phyloP scores from a whole-genome alignment of 2,888 invertebrate species.

The Drosophila suboccidentalis region DNA sequence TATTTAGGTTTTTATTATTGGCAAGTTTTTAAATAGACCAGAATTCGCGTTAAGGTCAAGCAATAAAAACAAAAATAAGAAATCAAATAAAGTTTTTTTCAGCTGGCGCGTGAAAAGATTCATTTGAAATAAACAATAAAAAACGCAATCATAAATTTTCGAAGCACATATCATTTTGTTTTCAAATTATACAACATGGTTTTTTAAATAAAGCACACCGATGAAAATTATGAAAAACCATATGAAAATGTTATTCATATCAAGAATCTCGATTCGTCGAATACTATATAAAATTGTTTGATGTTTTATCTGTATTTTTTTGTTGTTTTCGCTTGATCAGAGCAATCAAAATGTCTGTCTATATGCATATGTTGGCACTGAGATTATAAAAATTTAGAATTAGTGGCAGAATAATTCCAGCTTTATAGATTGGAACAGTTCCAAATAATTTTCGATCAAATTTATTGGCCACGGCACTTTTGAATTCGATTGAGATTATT shows the following conservation, averaged over 20 bases:
- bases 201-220: slow-evolving; percentile 26
- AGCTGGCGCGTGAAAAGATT: slow-evolving; percentile 64
- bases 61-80: slow-evolving; percentile 28
- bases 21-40: slow-evolving; percentile 21
- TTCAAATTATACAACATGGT: slow-evolving; percentile 62
- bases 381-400: slow-evolving; percentile 13
- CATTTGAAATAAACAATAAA: slow-evolving; percentile 51
- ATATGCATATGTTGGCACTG: slow-evolving; percentile 30
- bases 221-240: slow-evolving; percentile 29
- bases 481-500: slow-evolving; percentile 54
- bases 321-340: slow-evolving; percentile 31
- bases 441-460: slow-evolving; percentile 52
- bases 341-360: slow-evolving; percentile 50
- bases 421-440: slow-evolving; percentile 71
- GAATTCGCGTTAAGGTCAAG: slow-evolving; percentile 42
- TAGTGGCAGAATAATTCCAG: slow-evolving; percentile 59
- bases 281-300: slow-evolving; percentile 48
- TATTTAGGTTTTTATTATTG: slow-evolving; percentile 15
- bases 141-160: slow-evolving; percentile 65
- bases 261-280: slow-evolving; percentile 20
- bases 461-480: slow-evolving; percentile 69
- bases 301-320: slow-evolving; percentile 42
- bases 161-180: slow-evolving; percentile 73
- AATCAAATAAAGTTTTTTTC: slow-evolving; percentile 28
- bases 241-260: slow-evolving; percentile 32